Conservation (phyloP, 2,797 vertebrate species). For the Lithobates pipiens region DNA sequence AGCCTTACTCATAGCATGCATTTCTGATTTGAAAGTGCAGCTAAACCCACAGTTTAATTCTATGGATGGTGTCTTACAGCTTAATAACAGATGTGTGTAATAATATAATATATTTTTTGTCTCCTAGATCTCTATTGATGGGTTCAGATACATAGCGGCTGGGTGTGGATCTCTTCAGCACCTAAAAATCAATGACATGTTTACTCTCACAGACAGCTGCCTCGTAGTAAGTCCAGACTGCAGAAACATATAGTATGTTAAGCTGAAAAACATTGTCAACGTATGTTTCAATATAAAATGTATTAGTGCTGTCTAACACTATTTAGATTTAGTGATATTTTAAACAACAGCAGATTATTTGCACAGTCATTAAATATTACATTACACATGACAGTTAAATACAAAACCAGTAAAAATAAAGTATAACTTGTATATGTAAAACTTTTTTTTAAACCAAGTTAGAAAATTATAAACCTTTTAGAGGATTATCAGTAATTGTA, state of each 20-base stretch:
- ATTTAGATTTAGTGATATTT: background rate
- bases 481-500: no score
- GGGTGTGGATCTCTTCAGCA: conserved; percentile 78
- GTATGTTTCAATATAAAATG: background rate
- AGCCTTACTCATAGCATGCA: no score
- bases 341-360: background rate
- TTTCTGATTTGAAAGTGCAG: no score
- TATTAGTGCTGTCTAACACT: background rate
- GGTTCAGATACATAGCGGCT: conserved; percentile 78
- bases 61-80: no score
- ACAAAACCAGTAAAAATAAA: no score
- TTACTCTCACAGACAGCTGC: conserved; percentile 80
- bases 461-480: no score
- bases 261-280: background rate
- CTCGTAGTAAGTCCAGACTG: conserved; percentile 74
- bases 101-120: conserved; percentile 17
- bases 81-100: background rate
- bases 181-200: conserved; percentile 82
- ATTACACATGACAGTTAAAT: background rate
- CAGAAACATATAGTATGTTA: background rate
- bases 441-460: no score
- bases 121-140: conserved; percentile 81
- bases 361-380: background rate
- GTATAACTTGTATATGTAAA: no score
- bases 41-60: no score